Evolutionary conservation across 1,140 invertebrate species (phyloP).

Genomic region (Zaprionus tsacasi): DNA sequence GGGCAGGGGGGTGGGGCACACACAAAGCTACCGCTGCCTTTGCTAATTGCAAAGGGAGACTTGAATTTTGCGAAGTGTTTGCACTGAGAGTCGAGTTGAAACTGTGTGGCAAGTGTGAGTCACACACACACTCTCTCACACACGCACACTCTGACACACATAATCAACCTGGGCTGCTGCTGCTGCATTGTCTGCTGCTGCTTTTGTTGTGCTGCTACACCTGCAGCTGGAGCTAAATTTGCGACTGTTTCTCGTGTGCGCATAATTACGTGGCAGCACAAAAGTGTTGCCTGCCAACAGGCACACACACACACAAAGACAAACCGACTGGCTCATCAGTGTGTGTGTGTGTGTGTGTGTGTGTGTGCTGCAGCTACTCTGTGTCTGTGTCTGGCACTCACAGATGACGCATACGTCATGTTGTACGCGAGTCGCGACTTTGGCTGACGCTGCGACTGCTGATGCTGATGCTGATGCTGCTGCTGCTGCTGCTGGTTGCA

Average conservation of each 20-base stretch:
- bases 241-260: conserved; percentile 68
- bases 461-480: conserved; percentile 44
- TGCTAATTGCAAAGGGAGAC: conserved; percentile 54
- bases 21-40: conserved; percentile 54
- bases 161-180: conserved; percentile 47
- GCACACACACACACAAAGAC: conserved; percentile 23
- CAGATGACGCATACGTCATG: conserved; percentile 76
- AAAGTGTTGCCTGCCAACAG: conserved; percentile 71
- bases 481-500: conserved; percentile 63
- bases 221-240: conserved; percentile 42
- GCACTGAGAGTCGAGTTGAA: conserved; percentile 8
- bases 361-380: conserved; percentile 1
- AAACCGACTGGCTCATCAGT: conserved; percentile 29
- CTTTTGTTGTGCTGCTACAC: conserved; percentile 49
- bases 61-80: conserved; percentile 54
- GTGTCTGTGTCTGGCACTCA: conserved; percentile 43
- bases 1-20: not conserved
- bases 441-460: conserved; percentile 63
- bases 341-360: not conserved
- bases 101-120: conserved; percentile 38
- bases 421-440: conserved; percentile 66
- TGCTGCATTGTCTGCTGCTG: conserved; percentile 43
- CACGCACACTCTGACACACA: conserved; percentile 35
- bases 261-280: conserved; percentile 75
- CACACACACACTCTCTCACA: conserved; percentile 45